Evolutionary conservation across 2,797 vertebrate species (phyloP).

Genomic region (Tamandua tetradactyla): DNA sequence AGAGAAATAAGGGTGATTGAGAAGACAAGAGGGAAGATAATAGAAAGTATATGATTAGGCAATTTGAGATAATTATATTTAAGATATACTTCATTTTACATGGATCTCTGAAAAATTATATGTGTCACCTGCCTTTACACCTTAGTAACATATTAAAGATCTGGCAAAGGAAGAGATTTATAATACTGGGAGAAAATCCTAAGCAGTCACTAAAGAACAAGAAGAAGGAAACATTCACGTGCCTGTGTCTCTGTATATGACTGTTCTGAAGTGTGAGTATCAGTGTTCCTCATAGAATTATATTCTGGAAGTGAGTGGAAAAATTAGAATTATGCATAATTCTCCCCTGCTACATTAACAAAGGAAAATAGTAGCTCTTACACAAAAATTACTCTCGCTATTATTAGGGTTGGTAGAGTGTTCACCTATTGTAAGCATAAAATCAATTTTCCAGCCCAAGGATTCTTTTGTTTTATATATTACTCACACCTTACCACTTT

Average conservation of each 20-base stretch:
- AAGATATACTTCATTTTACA: not conserved
- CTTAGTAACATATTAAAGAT: not conserved
- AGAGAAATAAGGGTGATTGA: not conserved
- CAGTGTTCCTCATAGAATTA: not conserved
- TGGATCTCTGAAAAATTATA: not conserved
- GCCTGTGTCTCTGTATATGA: not conserved
- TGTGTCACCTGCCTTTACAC: not conserved
- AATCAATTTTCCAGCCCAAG: constrained; percentile 52
- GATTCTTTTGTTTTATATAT: constrained; percentile 53
- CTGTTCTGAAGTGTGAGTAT: not conserved
- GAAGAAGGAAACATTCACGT: not conserved
- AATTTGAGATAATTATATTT: not conserved
- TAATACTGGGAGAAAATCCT: not conserved
- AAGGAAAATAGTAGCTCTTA: constrained; percentile 53
- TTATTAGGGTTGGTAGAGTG: constrained; percentile 50
- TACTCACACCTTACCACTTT: constrained; percentile 16
- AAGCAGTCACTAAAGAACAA: not conserved
- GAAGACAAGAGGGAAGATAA: not conserved
- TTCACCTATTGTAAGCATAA: constrained; percentile 44
- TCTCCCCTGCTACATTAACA: constrained; percentile 23
- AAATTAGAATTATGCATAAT: constrained; percentile 44
- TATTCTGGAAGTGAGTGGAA: not conserved
- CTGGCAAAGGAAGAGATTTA: not conserved
- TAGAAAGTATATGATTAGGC: not conserved
- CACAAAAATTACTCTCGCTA: constrained; percentile 27